Evolutionary conservation across 2,113 vertebrate species (phyloP).

Genomic region (Aphyosemion australe): DNA sequence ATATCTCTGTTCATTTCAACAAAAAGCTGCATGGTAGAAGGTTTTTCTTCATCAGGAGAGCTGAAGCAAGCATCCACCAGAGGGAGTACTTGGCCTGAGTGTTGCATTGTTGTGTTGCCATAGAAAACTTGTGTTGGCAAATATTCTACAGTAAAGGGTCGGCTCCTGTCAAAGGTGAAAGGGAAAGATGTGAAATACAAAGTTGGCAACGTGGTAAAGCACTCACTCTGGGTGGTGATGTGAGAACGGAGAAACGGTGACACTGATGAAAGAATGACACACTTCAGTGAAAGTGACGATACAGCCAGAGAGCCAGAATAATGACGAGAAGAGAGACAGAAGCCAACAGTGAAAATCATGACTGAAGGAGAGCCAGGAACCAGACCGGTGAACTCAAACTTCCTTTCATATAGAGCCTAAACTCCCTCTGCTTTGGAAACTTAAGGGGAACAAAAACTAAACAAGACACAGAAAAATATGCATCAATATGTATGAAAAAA

Average conservation of each 20-base stretch:
- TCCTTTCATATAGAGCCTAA: slow-evolving; percentile 29
- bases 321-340: not conserved
- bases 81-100: slow-evolving; percentile 50
- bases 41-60: slow-evolving; percentile 11
- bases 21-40: slow-evolving; percentile 1
- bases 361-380: slow-evolving; percentile 25
- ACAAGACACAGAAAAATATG: slow-evolving; percentile 61
- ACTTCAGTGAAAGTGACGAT: not conserved
- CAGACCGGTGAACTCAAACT: slow-evolving; percentile 28
- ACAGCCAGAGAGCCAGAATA: slow-evolving; percentile 13
- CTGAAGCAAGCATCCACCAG: slow-evolving; percentile 47
- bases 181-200: slow-evolving; percentile 32
- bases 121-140: slow-evolving; percentile 50
- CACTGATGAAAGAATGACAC: slow-evolving; percentile 22
- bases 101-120: slow-evolving; percentile 71
- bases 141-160: slow-evolving; percentile 23
- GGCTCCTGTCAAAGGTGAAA: slow-evolving; percentile 29
- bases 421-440: slow-evolving; percentile 55
- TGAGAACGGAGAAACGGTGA: slow-evolving; percentile 47
- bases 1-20: too few relatives aligned
- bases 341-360: slow-evolving; percentile 16
- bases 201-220: slow-evolving; percentile 42
- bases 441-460: slow-evolving; percentile 33
- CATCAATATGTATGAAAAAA: slow-evolving; percentile 65
- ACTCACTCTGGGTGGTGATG: not conserved